Evolutionary conservation across 2,113 vertebrate genomes (phyloP).

Genomic region (Protobothrops flavoviridis): DNA sequence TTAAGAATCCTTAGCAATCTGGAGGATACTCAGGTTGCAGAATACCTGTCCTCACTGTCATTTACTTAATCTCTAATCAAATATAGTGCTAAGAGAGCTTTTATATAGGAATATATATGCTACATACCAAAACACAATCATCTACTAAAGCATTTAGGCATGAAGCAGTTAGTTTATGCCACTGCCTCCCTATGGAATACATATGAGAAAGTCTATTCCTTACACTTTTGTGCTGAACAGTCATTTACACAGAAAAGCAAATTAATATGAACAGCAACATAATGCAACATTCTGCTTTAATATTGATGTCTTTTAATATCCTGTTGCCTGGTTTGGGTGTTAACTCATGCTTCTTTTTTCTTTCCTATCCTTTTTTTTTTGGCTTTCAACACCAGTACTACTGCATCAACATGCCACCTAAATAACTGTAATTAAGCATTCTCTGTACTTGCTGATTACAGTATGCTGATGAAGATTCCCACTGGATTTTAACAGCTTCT

Average conservation of each 20-base stretch:
- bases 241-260: conserved; percentile 54
- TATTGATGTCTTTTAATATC: conserved; percentile 64
- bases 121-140: neutral
- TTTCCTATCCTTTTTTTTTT: conserved; percentile 62
- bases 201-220: conserved; percentile 6
- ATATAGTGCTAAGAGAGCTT: neutral
- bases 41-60: neutral
- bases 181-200: conserved; percentile 26
- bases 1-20: neutral
- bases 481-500: conserved; percentile 69
- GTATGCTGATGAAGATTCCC: conserved; percentile 78
- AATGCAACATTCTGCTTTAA: conserved; percentile 51
- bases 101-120: neutral
- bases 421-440: conserved; percentile 79
- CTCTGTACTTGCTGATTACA: conserved; percentile 72
- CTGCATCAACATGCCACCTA: conserved; percentile 74
- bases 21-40: neutral
- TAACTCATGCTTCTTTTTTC: conserved; percentile 68
- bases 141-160: conserved; percentile 10
- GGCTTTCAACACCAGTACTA: conserved; percentile 62
- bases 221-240: conserved; percentile 39
- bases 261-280: conserved; percentile 53
- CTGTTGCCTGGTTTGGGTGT: conserved; percentile 49
- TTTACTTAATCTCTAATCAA: neutral
- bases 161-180: neutral